These are phyloP conservation scores for Engystomops pustulosus DNA, from an alignment of 2,113 vertebrate species.

Conservation along the genomic window DNA sequence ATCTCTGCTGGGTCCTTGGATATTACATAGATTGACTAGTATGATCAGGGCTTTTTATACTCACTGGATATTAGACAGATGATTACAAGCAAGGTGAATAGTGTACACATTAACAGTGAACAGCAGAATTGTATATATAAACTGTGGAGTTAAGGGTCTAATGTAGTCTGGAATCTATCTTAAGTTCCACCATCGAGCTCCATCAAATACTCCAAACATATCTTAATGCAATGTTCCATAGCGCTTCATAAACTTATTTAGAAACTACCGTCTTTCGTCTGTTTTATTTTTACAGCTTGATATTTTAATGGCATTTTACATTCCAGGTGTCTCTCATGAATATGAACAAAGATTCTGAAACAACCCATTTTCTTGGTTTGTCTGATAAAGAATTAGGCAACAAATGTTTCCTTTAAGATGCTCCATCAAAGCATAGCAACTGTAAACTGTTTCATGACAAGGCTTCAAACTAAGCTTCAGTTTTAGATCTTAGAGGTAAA, in stretches of 20 bases:
- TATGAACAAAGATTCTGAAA: not conserved
- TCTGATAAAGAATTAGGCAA: not conserved
- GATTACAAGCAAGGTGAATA: not conserved
- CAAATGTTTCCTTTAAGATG: slow-evolving; percentile 13
- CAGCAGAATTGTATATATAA: not conserved
- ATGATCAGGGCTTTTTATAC: not conserved
- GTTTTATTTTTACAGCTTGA: slow-evolving; percentile 17
- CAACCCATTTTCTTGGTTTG: not conserved
- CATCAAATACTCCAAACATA: slow-evolving; percentile 16
- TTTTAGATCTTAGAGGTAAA: not conserved
- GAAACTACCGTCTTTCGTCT: not conserved
- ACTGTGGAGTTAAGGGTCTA: not conserved
- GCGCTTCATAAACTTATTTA: not conserved
- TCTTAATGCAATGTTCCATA: not conserved
- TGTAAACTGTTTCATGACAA: slow-evolving; percentile 41
- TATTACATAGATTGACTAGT: not conserved
- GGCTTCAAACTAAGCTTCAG: slow-evolving; percentile 27
- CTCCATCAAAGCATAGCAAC: not conserved
- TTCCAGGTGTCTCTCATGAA: slow-evolving; percentile 1
- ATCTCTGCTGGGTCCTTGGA: not conserved
- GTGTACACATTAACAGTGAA: slow-evolving; percentile 7
- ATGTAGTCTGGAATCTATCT: slow-evolving; percentile 27
- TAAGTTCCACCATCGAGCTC: not conserved
- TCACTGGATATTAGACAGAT: slow-evolving; percentile 20
- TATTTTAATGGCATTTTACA: slow-evolving; percentile 14